Evolutionary conservation across 2,888 invertebrate species (phyloP).

Genomic region (Caenorhabditis virilis): DNA sequence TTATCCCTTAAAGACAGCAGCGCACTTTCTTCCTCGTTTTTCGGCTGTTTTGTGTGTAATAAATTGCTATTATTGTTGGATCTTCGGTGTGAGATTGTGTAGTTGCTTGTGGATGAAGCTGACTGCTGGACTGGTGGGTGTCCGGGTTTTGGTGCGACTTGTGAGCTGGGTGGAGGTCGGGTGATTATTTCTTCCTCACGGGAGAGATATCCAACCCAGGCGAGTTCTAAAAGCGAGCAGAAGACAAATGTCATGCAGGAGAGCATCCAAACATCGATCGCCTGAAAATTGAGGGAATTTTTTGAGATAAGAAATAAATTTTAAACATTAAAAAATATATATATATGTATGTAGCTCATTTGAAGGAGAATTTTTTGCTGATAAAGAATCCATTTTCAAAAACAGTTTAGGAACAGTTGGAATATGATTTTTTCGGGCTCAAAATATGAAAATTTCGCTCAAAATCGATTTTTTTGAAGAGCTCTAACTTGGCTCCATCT

Average conservation of each 20-base stretch:
- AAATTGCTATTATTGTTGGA: no score
- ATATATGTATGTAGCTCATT: no score
- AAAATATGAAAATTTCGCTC: no score
- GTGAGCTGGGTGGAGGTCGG: conserved; percentile 5
- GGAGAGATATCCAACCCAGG: conserved; percentile 65
- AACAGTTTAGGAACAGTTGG: no score
- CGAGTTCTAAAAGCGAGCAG: conserved; percentile 66
- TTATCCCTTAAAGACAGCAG: conserved; percentile 56
- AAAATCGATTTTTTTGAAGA: no score
- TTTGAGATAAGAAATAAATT: no score
- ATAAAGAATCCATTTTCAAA: no score
- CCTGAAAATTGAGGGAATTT: conserved; percentile 45
- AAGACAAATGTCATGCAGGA: conserved; percentile 68
- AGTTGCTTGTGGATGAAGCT: background rate
- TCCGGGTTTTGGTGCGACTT: conserved; percentile 27
- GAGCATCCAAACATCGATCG: conserved; percentile 67
- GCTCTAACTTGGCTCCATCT: no score
- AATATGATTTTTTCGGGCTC: no score
- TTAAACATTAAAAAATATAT: no score
- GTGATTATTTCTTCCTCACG: conserved; percentile 48
- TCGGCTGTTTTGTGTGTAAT: conserved; percentile 23
- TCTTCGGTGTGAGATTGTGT: background rate
- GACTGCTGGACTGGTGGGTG: conserved; percentile 23
- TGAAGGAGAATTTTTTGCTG: no score
- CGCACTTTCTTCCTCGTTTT: conserved; percentile 47